A percentile compares a stretch with the other conserved stretches of the same genome.
These are phyloP conservation scores for Cryptoblepharus egeriae DNA, from an alignment of 2,797 vertebrate species.

Conservation along the genomic window DNA sequence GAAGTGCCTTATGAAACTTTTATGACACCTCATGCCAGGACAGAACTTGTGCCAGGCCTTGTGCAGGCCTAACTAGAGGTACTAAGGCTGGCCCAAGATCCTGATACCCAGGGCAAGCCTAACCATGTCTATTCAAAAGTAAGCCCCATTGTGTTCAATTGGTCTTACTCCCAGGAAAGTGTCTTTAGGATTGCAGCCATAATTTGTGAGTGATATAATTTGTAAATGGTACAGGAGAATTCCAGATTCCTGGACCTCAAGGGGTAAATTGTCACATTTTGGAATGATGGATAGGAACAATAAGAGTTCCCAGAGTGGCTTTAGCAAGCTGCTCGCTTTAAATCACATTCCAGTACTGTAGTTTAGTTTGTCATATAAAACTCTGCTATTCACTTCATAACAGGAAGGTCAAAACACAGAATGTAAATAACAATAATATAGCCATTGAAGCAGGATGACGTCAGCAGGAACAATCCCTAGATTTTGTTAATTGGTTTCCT, in stretches of 20 bases:
- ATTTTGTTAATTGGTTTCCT: not conserved
- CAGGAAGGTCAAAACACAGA: not conserved
- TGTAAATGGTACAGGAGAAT: not conserved
- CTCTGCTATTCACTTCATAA: not conserved
- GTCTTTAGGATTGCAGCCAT: no score
- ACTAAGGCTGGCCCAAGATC: no score
- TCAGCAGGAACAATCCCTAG: not conserved
- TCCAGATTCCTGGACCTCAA: not conserved
- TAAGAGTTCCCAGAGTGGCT: not conserved
- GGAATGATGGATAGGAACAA: not conserved
- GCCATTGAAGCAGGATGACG: not conserved
- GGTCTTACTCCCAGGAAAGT: no score
- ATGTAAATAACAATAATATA: not conserved
- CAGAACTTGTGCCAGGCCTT: no score
- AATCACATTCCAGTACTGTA: not conserved
- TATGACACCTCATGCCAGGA: no score
- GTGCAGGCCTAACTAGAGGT: no score
- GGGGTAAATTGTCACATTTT: not conserved
- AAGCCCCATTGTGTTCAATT: no score
- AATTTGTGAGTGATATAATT: not conserved
- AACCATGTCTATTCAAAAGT: no score
- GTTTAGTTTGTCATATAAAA: not conserved
- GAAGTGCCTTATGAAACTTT: no score
- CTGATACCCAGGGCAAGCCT: no score
- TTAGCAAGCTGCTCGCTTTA: not conserved